These are phyloP conservation scores for Ichneumoninae sp. DNA, from an alignment of 2,888 invertebrate species.

Conservation along the genomic window DNA sequence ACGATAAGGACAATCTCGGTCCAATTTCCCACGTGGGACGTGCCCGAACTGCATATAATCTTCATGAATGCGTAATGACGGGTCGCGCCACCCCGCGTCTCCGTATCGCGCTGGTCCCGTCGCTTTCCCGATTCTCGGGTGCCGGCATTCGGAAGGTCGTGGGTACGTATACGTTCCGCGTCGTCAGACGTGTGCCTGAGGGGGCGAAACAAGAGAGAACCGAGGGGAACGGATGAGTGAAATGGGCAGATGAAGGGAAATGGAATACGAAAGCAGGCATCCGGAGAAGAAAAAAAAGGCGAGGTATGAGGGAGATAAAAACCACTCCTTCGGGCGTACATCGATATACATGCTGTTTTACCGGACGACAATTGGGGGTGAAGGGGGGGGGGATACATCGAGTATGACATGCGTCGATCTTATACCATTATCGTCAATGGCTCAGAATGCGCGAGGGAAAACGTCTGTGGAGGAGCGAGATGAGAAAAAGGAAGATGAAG, in stretches of 20 bases:
- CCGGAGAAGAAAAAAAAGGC: constrained; percentile 20
- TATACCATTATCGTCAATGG: constrained; percentile 46
- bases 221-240: constrained; percentile 14
- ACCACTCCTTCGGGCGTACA: constrained; percentile 22
- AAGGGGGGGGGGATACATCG: not conserved
- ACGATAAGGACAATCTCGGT: constrained; percentile 79
- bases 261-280: constrained; percentile 10
- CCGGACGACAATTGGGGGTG: not conserved
- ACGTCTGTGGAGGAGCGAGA: constrained; percentile 51
- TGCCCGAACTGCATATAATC: constrained; percentile 78
- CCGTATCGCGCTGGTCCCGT: constrained; percentile 42
- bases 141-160: constrained; percentile 56
- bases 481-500: constrained; percentile 17
- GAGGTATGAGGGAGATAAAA: constrained; percentile 48
- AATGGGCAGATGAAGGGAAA: constrained; percentile 18
- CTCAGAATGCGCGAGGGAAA: constrained; percentile 56
- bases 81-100: constrained; percentile 54
- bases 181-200: constrained; percentile 25
- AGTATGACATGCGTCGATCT: constrained; percentile 40
- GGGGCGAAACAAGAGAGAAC: constrained; percentile 34
- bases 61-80: constrained; percentile 80
- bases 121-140: constrained; percentile 45
- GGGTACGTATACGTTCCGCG: constrained; percentile 27
- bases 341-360: constrained; percentile 40
- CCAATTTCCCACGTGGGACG: constrained; percentile 78